Base-by-base conservation (phyloP, 2,888 invertebrate genomes). In the Drosophila robusta region DNA sequence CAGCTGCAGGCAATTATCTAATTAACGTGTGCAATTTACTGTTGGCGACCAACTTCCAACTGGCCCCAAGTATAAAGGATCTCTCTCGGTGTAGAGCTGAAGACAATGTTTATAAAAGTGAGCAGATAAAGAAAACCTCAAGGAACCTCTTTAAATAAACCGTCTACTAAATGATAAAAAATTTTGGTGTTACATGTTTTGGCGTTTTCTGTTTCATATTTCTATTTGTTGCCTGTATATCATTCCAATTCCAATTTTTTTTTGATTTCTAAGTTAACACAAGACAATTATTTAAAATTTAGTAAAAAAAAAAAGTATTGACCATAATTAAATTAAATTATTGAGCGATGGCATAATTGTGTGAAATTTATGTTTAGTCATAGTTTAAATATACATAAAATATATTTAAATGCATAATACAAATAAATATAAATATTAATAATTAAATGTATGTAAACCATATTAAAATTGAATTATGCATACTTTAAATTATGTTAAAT, bases 401-500 rank as follows among this genome's bases (percentile, higher is more conserved):
- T 83, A 86, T 83, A 88, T 86, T 87, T 86, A 88, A 80, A 88
- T 80, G 87, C 87, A 84, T 82, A 84, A 87, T 76, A 77, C 62
- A 71, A 71, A 41, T 63, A 66, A 62, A 60, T 75, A 71, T 70
- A 78, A 72, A 64, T 77, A 77, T 74, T 52, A 77, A 80, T 79
- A 85, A 87, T 67, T 78, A 73, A 72, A 72, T 87, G 86, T 83
- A 87, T 88, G 83, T 87, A 86, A 79, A 80, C 83, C 83, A 88
- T 83, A 83, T 87, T 86, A 69, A 83, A 85, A 81, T 79, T 83
- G 72, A 85, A 87, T 83, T 85, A 87, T 72, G 72, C 74, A 87
- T 83, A 87, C 82, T 74, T 85, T 87, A 87, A 83, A 85, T 85
- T 87, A 83, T 83, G 83, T 83, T 83, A 83, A 83, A 87, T 87